Evolutionary conservation across 2,797 vertebrate species (phyloP), one percentile per base, ranked within the genome.

Genomic region (Buceros bicornis): DNA sequence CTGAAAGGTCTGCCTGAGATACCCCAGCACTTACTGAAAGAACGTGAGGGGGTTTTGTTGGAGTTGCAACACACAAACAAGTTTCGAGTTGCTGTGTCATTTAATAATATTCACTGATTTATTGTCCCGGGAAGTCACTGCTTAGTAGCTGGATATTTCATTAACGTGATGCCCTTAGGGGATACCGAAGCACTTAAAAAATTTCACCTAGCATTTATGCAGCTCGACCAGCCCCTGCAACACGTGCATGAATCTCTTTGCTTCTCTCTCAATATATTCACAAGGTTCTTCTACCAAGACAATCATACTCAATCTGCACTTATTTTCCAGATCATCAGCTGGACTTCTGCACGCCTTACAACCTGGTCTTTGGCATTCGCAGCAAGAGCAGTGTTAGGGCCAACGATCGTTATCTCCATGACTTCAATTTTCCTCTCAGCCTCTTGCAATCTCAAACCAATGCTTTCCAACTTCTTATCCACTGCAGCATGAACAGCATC

Each of bases 401-500:
- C 96, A 87, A 88, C 92, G 96, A 97, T 97, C 67, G 21, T 96
- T 97, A 97, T 96, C 96, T 97, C 90, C 88, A 50, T 33, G 94
- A 96, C 96, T 97, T 96, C 94, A 97, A 97, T 97, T 97, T 97
- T 94, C 95, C 89, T 82, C 95, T 94, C 90, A 93, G 96, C 89
- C 96, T 95, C 92, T 90, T 11, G 31, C 93, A 95, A 93, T 94
- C 95, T 95, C 87, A 77, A 91, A 93, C 88, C 95, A 93, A 84
- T 70, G 95, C 95, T 93, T 95, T 95, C 89, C 94, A 95, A 25
- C 84, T 93, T 50, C 93, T 97, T 96, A 95, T 91, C 96, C 95
- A 94, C 93, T 94, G 94, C 95, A 92, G 97, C 96, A 92, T 95
- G 96, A 96, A 93, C 77, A 91, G 95, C 94, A 93, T 84, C 92